These are phyloP conservation scores for Goniozus legneri DNA, from an alignment of 1,140 invertebrate genomes.

Conservation along the genomic window DNA sequence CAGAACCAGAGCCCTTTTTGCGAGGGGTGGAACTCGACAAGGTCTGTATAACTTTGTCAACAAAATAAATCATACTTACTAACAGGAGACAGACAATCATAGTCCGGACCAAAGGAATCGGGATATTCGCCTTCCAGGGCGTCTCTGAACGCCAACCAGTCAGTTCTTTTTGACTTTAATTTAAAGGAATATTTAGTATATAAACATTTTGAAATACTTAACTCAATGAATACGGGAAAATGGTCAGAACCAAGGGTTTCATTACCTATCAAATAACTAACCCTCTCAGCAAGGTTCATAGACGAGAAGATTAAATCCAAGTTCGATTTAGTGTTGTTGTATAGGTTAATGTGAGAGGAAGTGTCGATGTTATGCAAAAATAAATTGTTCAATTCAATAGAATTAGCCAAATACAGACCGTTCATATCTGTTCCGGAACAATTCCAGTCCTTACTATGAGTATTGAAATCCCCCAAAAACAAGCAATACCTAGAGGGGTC, in stretches of 20 bases:
- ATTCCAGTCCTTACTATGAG: conserved; percentile 7
- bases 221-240: conserved; percentile 6
- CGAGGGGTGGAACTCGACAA: not conserved
- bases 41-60: not conserved
- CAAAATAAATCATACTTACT: not conserved
- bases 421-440: not conserved
- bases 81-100: not conserved
- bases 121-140: not conserved
- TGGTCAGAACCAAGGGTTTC: conserved; percentile 12
- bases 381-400: not conserved
- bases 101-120: not conserved
- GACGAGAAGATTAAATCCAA: conserved; percentile 12
- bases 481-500: not conserved
- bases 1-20: not conserved
- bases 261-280: not conserved
- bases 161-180: conserved; percentile 7
- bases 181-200: conserved; percentile 10
- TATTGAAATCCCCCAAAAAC: conserved; percentile 4
- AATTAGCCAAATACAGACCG: not conserved
- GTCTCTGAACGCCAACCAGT: not conserved
- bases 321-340: conserved; percentile 4
- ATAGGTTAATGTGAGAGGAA: conserved; percentile 3
- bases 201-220: not conserved
- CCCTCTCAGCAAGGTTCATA: conserved; percentile 7
- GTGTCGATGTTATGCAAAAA: conserved; percentile 4